Evolutionary conservation across 92 coral and sea anemone species (phyloP).

Genomic region (Micromussa lordhowensis): DNA sequence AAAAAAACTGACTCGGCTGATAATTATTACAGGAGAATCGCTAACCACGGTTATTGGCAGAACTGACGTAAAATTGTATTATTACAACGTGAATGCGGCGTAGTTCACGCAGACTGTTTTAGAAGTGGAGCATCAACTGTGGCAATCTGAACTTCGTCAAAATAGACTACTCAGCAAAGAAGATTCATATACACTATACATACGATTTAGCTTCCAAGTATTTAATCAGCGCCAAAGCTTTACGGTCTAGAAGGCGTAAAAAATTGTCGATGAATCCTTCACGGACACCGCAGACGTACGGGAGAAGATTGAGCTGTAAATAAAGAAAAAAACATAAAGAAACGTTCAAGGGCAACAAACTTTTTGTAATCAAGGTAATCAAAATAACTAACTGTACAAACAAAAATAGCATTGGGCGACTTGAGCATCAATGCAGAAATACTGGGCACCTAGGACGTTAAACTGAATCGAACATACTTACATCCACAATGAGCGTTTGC

Average conservation of each 20-base stretch:
- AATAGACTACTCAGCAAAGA: neutral
- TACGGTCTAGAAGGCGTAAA: conserved; percentile 84
- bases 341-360: neutral
- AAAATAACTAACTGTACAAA: no score
- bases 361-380: no score
- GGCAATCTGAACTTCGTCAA: neutral
- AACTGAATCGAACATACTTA: conserved; percentile 42
- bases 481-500: conserved; percentile 83
- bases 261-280: conserved; percentile 82
- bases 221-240: conserved; percentile 95
- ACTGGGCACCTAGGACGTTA: neutral
- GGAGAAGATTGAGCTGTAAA: conserved; percentile 81
- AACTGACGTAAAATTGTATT: neutral
- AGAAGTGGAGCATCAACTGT: neutral
- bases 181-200: conserved; percentile 38
- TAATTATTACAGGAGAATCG: neutral
- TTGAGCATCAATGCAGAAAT: neutral
- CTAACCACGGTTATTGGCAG: neutral
- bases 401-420: no score
- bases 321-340: neutral
- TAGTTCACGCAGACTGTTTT: neutral
- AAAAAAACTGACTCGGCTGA: neutral
- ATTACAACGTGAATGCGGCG: neutral
- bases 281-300: conserved; percentile 87
- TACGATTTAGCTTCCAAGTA: conserved; percentile 96